phyloP scores from a whole-genome alignment of 2,888 invertebrate species.

The Hyposoter dolosus region DNA sequence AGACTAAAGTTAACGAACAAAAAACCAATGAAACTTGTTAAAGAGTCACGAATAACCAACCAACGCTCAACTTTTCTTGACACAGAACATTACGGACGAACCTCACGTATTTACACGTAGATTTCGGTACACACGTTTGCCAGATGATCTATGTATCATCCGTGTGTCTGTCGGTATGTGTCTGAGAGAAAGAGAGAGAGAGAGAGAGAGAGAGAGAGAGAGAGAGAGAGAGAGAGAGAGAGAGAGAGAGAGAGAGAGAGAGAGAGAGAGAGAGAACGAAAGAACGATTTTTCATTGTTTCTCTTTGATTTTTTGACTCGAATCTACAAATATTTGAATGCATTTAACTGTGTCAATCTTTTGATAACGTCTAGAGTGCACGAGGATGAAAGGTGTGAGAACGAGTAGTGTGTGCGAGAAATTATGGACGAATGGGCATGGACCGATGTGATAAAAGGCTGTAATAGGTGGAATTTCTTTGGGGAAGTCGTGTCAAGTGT shows the following conservation, averaged over 20 bases:
- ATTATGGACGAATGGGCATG: neutral
- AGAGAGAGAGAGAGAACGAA: slow-evolving; percentile 30
- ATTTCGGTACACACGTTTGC: neutral
- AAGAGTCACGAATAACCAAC: neutral
- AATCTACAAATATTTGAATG: neutral
- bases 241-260: slow-evolving; percentile 18
- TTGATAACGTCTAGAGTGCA: neutral
- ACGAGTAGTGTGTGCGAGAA: neutral
- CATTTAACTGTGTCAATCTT: neutral
- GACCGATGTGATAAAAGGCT: neutral
- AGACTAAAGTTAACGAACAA: slow-evolving; percentile 27
- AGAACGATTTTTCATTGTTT: slow-evolving; percentile 3
- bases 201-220: slow-evolving; percentile 26
- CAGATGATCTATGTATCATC: slow-evolving; percentile 26
- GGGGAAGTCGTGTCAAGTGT: slow-evolving; percentile 39
- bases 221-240: slow-evolving; percentile 17
- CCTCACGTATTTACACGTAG: slow-evolving; percentile 16
- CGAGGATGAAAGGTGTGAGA: slow-evolving; percentile 1
- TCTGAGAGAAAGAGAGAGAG: slow-evolving; percentile 24
- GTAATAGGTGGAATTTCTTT: neutral
- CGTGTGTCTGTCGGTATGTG: slow-evolving; percentile 10
- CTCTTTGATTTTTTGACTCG: too few relatives aligned
- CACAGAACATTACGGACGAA: slow-evolving; percentile 24
- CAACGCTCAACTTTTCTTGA: neutral
- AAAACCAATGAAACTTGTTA: slow-evolving; percentile 19